Base-by-base conservation (phyloP, 2,888 invertebrate species). In the Trachelus stipa region DNA sequence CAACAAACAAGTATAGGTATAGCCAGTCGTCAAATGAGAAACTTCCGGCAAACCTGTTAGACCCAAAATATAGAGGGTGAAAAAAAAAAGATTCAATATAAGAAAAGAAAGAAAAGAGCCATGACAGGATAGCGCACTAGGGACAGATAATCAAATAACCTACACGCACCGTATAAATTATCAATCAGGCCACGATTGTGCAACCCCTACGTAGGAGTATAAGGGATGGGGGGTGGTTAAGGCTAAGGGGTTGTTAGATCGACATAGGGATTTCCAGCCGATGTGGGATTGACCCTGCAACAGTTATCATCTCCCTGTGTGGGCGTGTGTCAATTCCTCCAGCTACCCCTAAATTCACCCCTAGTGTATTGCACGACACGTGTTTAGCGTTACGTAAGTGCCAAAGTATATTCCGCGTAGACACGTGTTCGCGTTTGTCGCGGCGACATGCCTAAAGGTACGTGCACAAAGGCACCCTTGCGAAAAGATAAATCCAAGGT, bases 131-230 rank as follows among this genome's bases (percentile, higher is more conserved):
- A 71, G 12, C 31, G 82, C 77, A 80, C 56, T 80, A 82, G 84
- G 83, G 83, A 84, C 83, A 83, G 88, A 90, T 90, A 90, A 90
- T 90, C 90, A 88, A 90, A 90, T 90, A 90, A 90, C 90, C 89
- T 89, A 87, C 88, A 89, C 90, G 90, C 90, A 90, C 90, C 88
- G 90, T 90, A 90, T 90, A 90, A 90, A 90, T 90, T 90, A 90
- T 90, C 90, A 90, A 90, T 90, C 90, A 90, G 90, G 86, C 82
- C 85, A 85, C 90, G 89, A 90, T 90, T 90, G 90, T 90, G 89
- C 87, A 88, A 89, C 88, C 88, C 90, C 85, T 88, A 86, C 86
- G 84, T 85, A 86, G 88, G 85, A 85, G 81, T 80, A 81, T 80
- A 68, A 79, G 83, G 78, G 84, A 85, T 83, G 80, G 83, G 83